Conservation (phyloP, 64 coral and sea anemone species). For the Dendronephthya gigantea region DNA sequence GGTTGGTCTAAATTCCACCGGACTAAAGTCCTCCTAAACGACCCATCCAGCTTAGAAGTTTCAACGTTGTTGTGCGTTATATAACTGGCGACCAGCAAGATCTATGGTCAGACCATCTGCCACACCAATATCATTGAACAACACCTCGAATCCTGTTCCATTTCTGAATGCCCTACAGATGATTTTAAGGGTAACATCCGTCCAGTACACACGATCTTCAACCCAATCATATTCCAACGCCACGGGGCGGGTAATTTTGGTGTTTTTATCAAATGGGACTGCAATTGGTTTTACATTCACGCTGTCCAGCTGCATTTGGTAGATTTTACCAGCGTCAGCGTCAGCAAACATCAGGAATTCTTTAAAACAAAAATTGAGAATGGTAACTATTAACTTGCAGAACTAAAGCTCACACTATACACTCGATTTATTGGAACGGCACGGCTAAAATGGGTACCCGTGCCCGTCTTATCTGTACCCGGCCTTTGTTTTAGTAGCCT, state of each 20-base stretch:
- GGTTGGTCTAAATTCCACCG: conserved; percentile 6
- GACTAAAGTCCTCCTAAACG: conserved; percentile 27
- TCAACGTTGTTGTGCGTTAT: background rate
- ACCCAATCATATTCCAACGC: conserved; percentile 39
- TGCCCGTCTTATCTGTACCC: too few species aligned
- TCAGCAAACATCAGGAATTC: background rate
- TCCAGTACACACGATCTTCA: conserved; percentile 51
- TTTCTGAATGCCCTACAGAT: conserved; percentile 37
- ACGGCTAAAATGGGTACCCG: too few species aligned
- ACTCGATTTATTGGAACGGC: too few species aligned
- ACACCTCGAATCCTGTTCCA: conserved; percentile 31
- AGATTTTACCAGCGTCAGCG: background rate
- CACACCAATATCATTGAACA: background rate
- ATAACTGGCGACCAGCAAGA: conserved; percentile 33
- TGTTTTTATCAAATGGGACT: background rate
- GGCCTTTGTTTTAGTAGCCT: too few species aligned
- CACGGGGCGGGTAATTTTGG: background rate
- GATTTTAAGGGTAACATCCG: conserved; percentile 24
- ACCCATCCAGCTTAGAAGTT: conserved; percentile 33
- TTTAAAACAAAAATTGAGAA: too few species aligned
- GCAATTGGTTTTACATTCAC: background rate
- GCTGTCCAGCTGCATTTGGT: background rate
- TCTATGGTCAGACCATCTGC: conserved; percentile 32
- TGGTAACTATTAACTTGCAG: too few species aligned
- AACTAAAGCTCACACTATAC: too few species aligned